These are phyloP conservation scores for Perithous albicinctus DNA, from an alignment of 2,888 invertebrate genomes.

Conservation along the genomic window DNA sequence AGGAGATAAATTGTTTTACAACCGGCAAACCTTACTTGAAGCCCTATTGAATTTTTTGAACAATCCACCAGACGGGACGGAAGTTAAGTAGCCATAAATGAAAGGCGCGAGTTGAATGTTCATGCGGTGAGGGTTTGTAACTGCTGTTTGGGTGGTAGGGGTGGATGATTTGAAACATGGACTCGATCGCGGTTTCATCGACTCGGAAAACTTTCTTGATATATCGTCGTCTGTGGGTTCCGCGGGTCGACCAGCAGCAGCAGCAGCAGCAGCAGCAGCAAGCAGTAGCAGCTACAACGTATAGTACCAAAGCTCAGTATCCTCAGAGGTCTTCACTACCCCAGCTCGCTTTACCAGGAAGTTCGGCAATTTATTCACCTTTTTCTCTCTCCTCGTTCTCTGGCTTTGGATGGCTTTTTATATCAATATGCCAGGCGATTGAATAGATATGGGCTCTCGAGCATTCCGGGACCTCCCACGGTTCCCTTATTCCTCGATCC, in stretches of 20 bases:
- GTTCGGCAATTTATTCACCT: slow-evolving; percentile 80
- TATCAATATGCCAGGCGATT: slow-evolving; percentile 76
- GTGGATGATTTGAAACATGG: slow-evolving; percentile 63
- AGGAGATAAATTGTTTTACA: neutral
- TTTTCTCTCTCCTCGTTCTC: slow-evolving; percentile 71
- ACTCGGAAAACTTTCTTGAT: slow-evolving; percentile 75
- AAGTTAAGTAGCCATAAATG: slow-evolving; percentile 53
- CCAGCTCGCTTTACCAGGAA: slow-evolving; percentile 70
- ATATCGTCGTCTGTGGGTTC: slow-evolving; percentile 68
- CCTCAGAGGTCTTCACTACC: slow-evolving; percentile 48
- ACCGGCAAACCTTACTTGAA: neutral
- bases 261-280: slow-evolving; percentile 34
- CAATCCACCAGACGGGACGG: slow-evolving; percentile 15
- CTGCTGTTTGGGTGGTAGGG: slow-evolving; percentile 26
- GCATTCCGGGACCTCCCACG: slow-evolving; percentile 73
- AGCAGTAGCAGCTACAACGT: too few relatives aligned
- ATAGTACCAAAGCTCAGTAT: slow-evolving; percentile 59
- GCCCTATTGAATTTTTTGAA: slow-evolving; percentile 9
- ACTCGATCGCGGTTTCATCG: slow-evolving; percentile 66
- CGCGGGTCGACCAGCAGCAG: slow-evolving; percentile 56
- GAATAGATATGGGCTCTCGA: slow-evolving; percentile 71
- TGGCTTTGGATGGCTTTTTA: slow-evolving; percentile 74
- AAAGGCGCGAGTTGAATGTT: slow-evolving; percentile 44
- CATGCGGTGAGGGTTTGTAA: slow-evolving; percentile 33
- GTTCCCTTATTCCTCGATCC: slow-evolving; percentile 68